Conservation (phyloP, 1,140 invertebrate genomes). For the Apis dorsata region DNA sequence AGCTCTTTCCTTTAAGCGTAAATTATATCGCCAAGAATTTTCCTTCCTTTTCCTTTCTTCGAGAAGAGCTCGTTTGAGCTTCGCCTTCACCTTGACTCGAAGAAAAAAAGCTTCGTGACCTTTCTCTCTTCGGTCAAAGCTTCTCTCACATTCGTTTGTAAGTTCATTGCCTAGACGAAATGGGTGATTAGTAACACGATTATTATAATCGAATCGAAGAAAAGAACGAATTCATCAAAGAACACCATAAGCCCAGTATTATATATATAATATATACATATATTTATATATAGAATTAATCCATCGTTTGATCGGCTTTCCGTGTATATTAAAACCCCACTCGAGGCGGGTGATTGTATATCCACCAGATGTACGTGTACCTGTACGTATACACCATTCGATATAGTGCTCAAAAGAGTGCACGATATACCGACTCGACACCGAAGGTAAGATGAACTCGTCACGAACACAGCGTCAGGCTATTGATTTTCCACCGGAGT, state of each 20-base stretch:
- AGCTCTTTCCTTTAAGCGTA: neutral
- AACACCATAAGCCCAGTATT: no score
- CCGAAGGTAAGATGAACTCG: conserved; percentile 67
- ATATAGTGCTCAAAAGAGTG: conserved; percentile 20
- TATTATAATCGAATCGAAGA: neutral
- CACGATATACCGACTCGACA: conserved; percentile 13
- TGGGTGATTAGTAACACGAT: neutral
- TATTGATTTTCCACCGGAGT: conserved; percentile 79
- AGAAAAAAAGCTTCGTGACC: neutral
- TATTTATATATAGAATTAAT: neutral
- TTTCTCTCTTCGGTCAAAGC: neutral
- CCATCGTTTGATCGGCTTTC: conserved; percentile 40
- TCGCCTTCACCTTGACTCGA: neutral
- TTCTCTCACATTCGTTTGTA: neutral
- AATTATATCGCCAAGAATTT: neutral
- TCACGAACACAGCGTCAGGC: conserved; percentile 59
- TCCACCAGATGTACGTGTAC: conserved; percentile 7
- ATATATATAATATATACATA: no score
- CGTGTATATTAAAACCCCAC: conserved; percentile 13
- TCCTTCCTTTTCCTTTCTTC: neutral
- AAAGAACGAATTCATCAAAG: neutral
- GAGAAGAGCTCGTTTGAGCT: neutral
- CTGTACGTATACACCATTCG: neutral
- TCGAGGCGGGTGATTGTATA: conserved; percentile 1
- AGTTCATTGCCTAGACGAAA: neutral